A percentile compares a stretch with the other conserved stretches of the same genome.
These are phyloP conservation scores for Triplophysa bombifrons DNA, from an alignment of 2,797 vertebrate genomes.

Conservation along the genomic window DNA sequence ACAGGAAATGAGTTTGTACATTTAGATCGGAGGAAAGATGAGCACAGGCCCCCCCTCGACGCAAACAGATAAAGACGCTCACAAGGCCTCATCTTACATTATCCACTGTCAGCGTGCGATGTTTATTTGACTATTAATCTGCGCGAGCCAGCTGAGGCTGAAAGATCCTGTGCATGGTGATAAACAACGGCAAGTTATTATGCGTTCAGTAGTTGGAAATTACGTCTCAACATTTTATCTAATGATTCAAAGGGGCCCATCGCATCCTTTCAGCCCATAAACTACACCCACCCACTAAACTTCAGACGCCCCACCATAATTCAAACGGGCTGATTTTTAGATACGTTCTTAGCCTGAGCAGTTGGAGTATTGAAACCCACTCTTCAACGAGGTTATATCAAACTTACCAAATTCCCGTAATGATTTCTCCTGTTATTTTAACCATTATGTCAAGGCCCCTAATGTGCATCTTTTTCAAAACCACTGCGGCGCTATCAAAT, in stretches of 20 bases:
- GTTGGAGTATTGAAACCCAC: slow-evolving; percentile 9
- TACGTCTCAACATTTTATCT: slow-evolving; percentile 35
- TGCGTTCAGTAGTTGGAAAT: slow-evolving; percentile 29
- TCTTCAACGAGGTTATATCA: slow-evolving; percentile 3
- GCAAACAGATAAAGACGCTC: slow-evolving; percentile 15
- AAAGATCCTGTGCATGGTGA: slow-evolving; percentile 45
- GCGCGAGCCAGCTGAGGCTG: slow-evolving; percentile 50
- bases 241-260: slow-evolving; percentile 34
- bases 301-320: slow-evolving; percentile 10
- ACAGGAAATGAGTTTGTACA: slow-evolving; percentile 67
- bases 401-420: slow-evolving; percentile 24
- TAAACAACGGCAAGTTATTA: slow-evolving; percentile 48
- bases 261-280: slow-evolving; percentile 22
- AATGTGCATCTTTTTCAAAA: slow-evolving; percentile 54
- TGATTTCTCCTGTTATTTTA: slow-evolving; percentile 35
- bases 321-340: slow-evolving; percentile 18
- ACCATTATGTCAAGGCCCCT: slow-evolving; percentile 44
- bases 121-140: slow-evolving; percentile 62
- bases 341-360: background rate
- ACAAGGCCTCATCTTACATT: slow-evolving; percentile 51
- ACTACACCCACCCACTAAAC: slow-evolving; percentile 22
- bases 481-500: slow-evolving; percentile 35
- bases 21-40: slow-evolving; percentile 65
- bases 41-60: slow-evolving; percentile 59
- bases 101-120: slow-evolving; percentile 44